phyloP scores from a whole-genome alignment of 2,888 invertebrate species.

The Polymixis flavicincta region DNA sequence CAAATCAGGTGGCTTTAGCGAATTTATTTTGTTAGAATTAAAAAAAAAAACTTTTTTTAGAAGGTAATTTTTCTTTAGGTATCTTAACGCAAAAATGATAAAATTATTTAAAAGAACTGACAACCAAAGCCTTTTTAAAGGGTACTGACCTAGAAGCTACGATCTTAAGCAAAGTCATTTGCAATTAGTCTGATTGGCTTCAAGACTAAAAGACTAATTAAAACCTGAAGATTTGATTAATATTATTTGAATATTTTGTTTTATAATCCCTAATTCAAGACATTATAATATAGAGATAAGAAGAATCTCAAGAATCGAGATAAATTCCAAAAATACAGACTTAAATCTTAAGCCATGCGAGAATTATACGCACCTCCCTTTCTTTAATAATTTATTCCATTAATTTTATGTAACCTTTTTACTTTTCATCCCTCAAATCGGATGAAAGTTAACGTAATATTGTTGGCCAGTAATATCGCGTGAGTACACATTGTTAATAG shows the following conservation, averaged over 20 bases:
- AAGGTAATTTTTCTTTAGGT: background rate
- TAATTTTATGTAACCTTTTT: conserved; percentile 35
- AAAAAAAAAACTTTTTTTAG: background rate
- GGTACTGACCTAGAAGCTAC: background rate
- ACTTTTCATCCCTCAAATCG: conserved; percentile 29
- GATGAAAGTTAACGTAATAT: conserved; percentile 42
- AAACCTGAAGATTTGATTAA: conserved; percentile 30
- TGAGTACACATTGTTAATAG: conserved; percentile 72
- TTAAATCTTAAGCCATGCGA: conserved; percentile 1
- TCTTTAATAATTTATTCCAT: conserved; percentile 37
- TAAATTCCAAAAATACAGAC: conserved; percentile 1
- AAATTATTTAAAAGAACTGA: background rate
- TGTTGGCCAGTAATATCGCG: conserved; percentile 62
- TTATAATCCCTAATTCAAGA: conserved; percentile 7
- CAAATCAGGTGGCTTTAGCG: conserved; percentile 1
- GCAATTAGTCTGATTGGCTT: conserved; percentile 53
- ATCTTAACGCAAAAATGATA: background rate
- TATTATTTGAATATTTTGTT: conserved; percentile 13
- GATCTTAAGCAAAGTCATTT: conserved; percentile 36
- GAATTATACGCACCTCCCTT: conserved; percentile 4
- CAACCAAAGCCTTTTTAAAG: conserved; percentile 9
- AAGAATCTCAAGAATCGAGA: background rate
- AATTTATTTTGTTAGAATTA: background rate
- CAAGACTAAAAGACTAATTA: conserved; percentile 32
- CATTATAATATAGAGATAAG: background rate